Base-by-base conservation (phyloP, 1,140 invertebrate species). In the Lasioglossum albipes region DNA sequence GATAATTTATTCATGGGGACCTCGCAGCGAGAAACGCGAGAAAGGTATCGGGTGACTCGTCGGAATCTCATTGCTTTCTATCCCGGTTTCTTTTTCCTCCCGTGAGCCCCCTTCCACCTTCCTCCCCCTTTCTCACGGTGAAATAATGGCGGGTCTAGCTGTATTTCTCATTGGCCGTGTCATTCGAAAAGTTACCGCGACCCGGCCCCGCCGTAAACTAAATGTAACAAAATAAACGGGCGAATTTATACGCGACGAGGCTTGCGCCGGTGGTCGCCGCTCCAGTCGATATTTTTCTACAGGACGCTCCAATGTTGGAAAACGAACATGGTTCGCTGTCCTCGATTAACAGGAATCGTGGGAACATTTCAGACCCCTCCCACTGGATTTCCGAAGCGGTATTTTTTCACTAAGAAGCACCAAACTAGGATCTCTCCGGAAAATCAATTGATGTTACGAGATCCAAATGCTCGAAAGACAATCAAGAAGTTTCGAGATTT, bases 1-100 rank as follows among this genome's bases (percentile, higher is more conserved):
- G 77, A 74, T 79, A 73, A 79, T 79, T 73, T 79, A 79, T 79
- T 79, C 77, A 45, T 22, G 36, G 22, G 16, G 45, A 2, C 31
- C 2, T 6, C 10, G 18, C 22, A 5, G 13, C 61, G 36, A 57
- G 70, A 79, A 72, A 72, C 76, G 68, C 76, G 69, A 20, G 61
- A 36, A 79, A 66, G 77, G 77, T 79, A 79, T 79, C 77, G 49
- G 77, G 22, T 79, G 70, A 59, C 77, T 66, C 45, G 76, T 54
- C n/a, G 77, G 77, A 79, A 74, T 79, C 77, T 79, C 77, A 65
- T 79, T 79, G 73, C 57, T 54, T 20, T 54, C 52, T 20, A 20
- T 18, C 52, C 57, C n/a, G 16, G 13, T 57, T 57, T 16, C 18
- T 20, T 20, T 57, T 20, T 54, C 52, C 16, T 16, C 52, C 16